Percentiles rank a stretch among this genome's conserved stretches.
phyloP scores from a whole-genome alignment of 2,797 vertebrate genomes.

The Macrochelys suwanniensis region DNA sequence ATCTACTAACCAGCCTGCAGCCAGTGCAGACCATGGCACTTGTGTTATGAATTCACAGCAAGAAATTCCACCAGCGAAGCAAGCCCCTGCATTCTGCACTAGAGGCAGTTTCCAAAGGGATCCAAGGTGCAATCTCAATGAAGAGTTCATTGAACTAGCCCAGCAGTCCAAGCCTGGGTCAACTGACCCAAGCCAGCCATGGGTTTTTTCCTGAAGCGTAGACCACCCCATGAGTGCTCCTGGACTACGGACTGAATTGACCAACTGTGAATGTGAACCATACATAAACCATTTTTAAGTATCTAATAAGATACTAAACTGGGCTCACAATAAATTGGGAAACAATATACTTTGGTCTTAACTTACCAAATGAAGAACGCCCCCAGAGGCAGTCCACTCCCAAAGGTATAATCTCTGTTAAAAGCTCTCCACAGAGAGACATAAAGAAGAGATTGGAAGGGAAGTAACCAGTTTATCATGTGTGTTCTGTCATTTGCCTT shows the following conservation, averaged over 20 bases:
- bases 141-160: neutral
- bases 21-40: neutral
- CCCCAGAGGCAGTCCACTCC: neutral
- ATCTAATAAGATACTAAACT: neutral
- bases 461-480: neutral
- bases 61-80: neutral
- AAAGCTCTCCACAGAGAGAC: neutral
- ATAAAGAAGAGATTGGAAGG: neutral
- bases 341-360: neutral
- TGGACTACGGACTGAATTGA: neutral
- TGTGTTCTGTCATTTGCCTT: neutral
- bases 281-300: neutral
- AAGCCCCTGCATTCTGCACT: neutral
- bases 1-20: neutral
- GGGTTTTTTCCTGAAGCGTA: neutral
- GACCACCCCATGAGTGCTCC: neutral
- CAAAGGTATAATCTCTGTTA: neutral
- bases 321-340: neutral
- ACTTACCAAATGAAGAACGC: neutral
- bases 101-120: neutral
- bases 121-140: rapidly evolving
- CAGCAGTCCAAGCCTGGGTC: neutral
- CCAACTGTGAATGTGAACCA: neutral
- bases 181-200: too few species aligned
- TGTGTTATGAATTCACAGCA: neutral